These are phyloP conservation scores for Pachycephus smyrnensis DNA, from an alignment of 2,888 invertebrate genomes.

Conservation along the genomic window DNA sequence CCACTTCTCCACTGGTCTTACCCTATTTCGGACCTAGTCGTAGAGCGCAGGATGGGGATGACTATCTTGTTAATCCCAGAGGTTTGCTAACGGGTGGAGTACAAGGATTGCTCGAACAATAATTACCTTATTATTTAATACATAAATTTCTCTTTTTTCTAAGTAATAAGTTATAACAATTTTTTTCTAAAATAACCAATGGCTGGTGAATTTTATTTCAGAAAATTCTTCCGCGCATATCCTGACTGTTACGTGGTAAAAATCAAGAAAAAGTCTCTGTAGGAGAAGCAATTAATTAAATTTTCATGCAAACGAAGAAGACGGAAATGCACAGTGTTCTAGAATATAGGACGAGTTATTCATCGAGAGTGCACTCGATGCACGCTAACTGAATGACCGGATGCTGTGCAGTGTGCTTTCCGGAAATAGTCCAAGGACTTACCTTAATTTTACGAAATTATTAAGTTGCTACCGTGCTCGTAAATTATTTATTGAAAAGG, in stretches of 20 bases:
- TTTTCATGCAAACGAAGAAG: no score
- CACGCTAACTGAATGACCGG: no score
- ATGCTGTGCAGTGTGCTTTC: no score
- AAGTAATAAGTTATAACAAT: no score
- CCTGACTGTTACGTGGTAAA: neutral
- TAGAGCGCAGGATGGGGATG: neutral
- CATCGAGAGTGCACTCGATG: no score
- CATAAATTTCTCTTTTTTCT: no score
- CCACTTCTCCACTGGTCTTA: neutral
- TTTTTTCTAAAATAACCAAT: no score
- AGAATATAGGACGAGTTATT: no score
- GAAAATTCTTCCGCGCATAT: neutral
- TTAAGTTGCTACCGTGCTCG: neutral
- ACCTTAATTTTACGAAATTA: neutral
- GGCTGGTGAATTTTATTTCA: neutral
- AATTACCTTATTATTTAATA: neutral
- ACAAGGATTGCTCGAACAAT: neutral
- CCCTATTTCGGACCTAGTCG: neutral
- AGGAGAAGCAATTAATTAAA: no score
- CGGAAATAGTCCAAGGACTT: neutral
- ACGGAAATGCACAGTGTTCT: no score
- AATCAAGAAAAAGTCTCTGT: neutral
- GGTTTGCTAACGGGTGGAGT: neutral
- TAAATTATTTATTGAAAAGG: slow-evolving; percentile 1
- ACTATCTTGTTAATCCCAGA: neutral